phyloP scores from a whole-genome alignment of 37 sponge, comb jelly and placozoan genomes.

The Aplysina aerophoba region DNA sequence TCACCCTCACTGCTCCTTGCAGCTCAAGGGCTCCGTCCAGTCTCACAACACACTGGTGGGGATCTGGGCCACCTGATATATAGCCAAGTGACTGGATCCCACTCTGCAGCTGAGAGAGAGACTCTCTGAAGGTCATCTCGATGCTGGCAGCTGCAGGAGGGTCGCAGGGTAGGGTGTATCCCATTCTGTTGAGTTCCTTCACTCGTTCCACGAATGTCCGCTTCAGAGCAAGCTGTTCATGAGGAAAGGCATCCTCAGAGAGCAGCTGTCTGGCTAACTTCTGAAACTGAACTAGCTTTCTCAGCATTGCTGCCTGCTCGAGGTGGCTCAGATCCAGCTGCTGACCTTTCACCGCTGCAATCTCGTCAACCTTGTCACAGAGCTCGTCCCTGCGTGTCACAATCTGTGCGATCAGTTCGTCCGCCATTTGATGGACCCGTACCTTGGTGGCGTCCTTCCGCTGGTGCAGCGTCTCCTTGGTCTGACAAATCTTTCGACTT shows the following conservation, averaged over 20 bases:
- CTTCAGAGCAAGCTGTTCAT: conserved; percentile 19
- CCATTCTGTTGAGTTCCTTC: neutral
- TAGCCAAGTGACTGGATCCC: conserved; percentile 3
- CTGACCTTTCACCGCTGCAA: neutral
- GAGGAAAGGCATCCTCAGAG: neutral
- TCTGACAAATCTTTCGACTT: neutral
- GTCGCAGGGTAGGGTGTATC: neutral
- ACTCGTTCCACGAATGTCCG: neutral
- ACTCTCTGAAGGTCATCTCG: neutral
- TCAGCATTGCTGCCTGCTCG: neutral
- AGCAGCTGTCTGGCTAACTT: neutral
- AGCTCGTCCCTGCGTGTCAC: conserved; percentile 14
- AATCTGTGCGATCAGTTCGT: neutral
- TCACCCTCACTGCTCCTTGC: conserved; percentile 11
- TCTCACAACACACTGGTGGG: neutral
- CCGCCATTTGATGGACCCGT: neutral
- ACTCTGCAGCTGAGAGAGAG: neutral
- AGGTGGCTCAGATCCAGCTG: neutral
- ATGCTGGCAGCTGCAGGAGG: conserved; percentile 5
- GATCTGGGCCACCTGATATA: neutral
- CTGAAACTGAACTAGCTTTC: conserved; percentile 12
- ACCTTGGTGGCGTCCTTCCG: neutral
- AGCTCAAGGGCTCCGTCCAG: neutral
- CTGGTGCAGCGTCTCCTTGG: neutral
- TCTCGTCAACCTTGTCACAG: conserved; percentile 12